Evolutionary conservation across 2,888 invertebrate genomes (phyloP), one percentile per base, ranked within the genome.

Genomic region (Entomobrya multifasciata): DNA sequence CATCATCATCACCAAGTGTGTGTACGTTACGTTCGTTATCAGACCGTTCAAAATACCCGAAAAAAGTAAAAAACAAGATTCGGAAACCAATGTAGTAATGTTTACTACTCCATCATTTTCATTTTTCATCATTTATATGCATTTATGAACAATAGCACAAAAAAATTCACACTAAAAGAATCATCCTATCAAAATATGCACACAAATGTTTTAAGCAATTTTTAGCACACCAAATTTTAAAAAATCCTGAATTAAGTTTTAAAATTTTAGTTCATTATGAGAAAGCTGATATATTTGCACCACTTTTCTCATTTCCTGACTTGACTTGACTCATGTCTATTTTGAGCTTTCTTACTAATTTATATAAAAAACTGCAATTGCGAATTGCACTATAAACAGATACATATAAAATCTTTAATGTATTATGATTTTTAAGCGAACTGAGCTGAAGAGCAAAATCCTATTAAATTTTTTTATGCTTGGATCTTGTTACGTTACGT

Each of bases 21-120:
- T 52, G 47, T 47, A 47, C 57, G 72, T 60, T 6, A 76, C 86
- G 85, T 79, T 77, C 83, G 87, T 81, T 84, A 86, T 67, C 83
- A 72, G 87, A 87, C 84, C 79, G 87, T 78, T 84, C 87, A 87
- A 87, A 76, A 79, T 84, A 89, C 85, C 89, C 89, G 90, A 89
- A 87, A 89, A 89, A 88, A 90, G 90, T 88, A 90, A 90, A 90
- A 90, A 89, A 83, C 88, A 90, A 89, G 87, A 89, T 86, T 86
- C 88, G 90, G 90, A 89, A 89, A 90, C 89, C 90, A 89, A 90
- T 87, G 87, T 87, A 87, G 87, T 70, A 85, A 80, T 70, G 84
- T 85, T 79, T 79, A 85, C 70, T 62, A 62, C 78, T 62, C 78
- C 60, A 62, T 70, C 67, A 70, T 47, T 15, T 27, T 15, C 8